A percentile compares a stretch with the other conserved stretches of the same genome.
Evolutionary conservation across 64 coral and sea anemone genomes (phyloP).

Genomic region (Montipora sp.): DNA sequence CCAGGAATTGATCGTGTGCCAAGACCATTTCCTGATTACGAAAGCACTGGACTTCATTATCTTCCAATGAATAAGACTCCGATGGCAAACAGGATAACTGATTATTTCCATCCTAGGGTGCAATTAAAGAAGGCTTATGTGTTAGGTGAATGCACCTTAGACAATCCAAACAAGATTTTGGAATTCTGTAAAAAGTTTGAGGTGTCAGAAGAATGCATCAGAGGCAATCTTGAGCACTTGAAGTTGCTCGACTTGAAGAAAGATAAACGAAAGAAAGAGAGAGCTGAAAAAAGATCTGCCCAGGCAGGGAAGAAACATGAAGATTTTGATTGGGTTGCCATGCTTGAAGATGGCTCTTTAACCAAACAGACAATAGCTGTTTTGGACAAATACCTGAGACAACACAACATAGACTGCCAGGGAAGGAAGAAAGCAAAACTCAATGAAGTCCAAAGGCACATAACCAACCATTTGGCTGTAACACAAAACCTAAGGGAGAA

Average conservation of each 20-base stretch:
- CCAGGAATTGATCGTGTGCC: no score
- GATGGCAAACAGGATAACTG: slow-evolving; percentile 30
- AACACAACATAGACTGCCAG: slow-evolving; percentile 2
- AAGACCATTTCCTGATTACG: slow-evolving; percentile 30
- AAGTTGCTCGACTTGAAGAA: slow-evolving; percentile 1
- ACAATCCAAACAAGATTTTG: slow-evolving; percentile 55
- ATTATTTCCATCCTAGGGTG: slow-evolving; percentile 43
- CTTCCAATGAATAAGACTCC: slow-evolving; percentile 61
- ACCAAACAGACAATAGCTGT: slow-evolving; percentile 60
- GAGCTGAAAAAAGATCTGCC: slow-evolving; percentile 56
- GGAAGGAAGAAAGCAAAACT: slow-evolving; percentile 60
- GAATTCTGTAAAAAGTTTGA: slow-evolving; percentile 14
- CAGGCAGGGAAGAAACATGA: neutral
- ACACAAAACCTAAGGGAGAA: slow-evolving; percentile 35
- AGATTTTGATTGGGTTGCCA: slow-evolving; percentile 20
- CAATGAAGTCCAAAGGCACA: slow-evolving; percentile 36
- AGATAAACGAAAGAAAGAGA: slow-evolving; percentile 39
- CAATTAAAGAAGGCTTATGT: slow-evolving; percentile 52
- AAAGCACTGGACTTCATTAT: slow-evolving; percentile 61
- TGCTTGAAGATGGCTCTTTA: slow-evolving; percentile 58
- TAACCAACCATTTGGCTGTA: slow-evolving; percentile 33
- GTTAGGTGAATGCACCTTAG: slow-evolving; percentile 34
- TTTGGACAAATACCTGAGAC: slow-evolving; percentile 43
- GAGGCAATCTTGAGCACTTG: slow-evolving; percentile 9
- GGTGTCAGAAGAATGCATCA: slow-evolving; percentile 33